These are phyloP conservation scores for Apeira syringaria DNA, from an alignment of 2,888 invertebrate genomes.

Conservation along the genomic window DNA sequence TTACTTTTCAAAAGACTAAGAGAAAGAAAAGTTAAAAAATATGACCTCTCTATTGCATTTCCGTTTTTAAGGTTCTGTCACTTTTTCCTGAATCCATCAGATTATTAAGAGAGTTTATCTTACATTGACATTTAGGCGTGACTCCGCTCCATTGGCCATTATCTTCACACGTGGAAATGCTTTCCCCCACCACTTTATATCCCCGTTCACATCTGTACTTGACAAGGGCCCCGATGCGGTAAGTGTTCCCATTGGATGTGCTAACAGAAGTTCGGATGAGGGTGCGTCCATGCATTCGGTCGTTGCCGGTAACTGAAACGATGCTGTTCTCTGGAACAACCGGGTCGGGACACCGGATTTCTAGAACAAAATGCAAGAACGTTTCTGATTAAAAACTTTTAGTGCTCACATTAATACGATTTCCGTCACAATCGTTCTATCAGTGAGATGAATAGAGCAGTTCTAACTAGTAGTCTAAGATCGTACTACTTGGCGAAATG, in stretches of 20 bases:
- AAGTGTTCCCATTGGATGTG: slow-evolving; percentile 88
- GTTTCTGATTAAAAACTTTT: no score
- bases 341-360: slow-evolving; percentile 94
- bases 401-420: no score
- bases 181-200: slow-evolving; percentile 93
- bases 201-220: slow-evolving; percentile 96
- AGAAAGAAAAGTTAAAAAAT: no score
- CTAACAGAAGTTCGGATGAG: slow-evolving; percentile 89
- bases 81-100: no score
- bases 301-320: slow-evolving; percentile 94
- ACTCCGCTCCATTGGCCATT: slow-evolving; percentile 93
- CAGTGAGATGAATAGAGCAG: no score
- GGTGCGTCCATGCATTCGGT: slow-evolving; percentile 93
- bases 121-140: slow-evolving; percentile 93
- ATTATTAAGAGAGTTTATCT: no score
- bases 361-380: slow-evolving; percentile 73
- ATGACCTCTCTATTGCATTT: no score
- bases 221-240: slow-evolving; percentile 92
- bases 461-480: no score
- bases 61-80: no score
- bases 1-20: no score
- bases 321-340: slow-evolving; percentile 92
- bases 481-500: no score
- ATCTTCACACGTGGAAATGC: slow-evolving; percentile 93
- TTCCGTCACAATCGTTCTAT: no score